These are phyloP conservation scores for Trichomycterus rosablanca DNA, from an alignment of 2,113 vertebrate genomes.

Conservation along the genomic window DNA sequence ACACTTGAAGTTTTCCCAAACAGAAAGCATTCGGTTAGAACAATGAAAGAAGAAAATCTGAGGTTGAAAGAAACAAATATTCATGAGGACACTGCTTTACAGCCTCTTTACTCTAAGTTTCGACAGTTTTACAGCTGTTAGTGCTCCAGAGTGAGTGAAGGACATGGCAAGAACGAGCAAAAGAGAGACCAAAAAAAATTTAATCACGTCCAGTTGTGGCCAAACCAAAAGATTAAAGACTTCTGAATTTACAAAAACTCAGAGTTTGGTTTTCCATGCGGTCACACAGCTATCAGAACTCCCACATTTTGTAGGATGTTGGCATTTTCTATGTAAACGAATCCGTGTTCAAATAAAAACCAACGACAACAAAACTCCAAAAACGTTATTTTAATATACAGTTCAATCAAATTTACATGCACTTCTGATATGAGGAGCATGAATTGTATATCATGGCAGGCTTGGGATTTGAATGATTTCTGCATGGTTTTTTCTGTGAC, in stretches of 20 bases:
- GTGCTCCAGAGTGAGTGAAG: background rate
- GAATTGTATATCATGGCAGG: too few relatives aligned
- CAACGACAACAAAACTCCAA: background rate
- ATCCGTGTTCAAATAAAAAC: too few relatives aligned
- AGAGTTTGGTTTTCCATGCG: conserved; percentile 11
- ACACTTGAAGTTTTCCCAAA: conserved; percentile 19
- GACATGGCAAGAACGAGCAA: background rate
- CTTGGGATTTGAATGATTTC: too few relatives aligned
- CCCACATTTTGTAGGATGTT: too few relatives aligned
- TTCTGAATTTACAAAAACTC: conserved; percentile 11
- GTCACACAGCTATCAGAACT: conserved; percentile 21
- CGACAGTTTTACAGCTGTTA: conserved; percentile 18
- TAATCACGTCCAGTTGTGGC: conserved; percentile 3
- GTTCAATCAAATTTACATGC: too few relatives aligned
- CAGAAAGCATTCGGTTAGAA: conserved; percentile 26
- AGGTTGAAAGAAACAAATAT: conserved; percentile 27
- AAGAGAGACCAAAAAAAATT: too few relatives aligned
- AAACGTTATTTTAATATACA: background rate
- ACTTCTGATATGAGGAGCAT: too few relatives aligned
- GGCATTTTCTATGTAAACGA: too few relatives aligned
- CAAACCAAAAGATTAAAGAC: conserved; percentile 32
- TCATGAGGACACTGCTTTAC: conserved; percentile 35
- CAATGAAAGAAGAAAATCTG: conserved; percentile 22
- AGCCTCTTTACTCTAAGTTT: conserved; percentile 25
- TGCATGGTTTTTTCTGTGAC: too few relatives aligned